Percentiles rank a stretch among this genome's conserved stretches.
These are phyloP conservation scores for Thaleichthys pacificus DNA, from an alignment of 2,797 vertebrate genomes.

Conservation along the genomic window DNA sequence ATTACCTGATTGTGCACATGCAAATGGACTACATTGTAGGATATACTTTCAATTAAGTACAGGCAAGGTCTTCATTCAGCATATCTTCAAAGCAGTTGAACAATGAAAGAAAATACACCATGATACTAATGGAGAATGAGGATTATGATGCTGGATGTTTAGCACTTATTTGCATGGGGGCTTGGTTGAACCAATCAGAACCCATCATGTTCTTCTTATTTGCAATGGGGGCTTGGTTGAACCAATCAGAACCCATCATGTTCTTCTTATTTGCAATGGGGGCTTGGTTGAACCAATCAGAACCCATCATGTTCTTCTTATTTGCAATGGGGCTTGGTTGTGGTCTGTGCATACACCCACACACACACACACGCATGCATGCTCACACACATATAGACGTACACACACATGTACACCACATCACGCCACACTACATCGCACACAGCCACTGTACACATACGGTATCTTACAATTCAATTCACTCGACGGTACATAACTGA, in stretches of 20 bases:
- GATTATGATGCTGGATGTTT: background rate
- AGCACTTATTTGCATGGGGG: background rate
- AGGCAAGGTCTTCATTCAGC: background rate
- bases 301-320: background rate
- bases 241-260: no score
- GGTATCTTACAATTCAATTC: background rate
- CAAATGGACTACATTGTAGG: background rate
- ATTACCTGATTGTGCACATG: background rate
- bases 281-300: background rate
- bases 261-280: background rate
- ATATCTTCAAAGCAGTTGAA: no score
- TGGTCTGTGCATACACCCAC: background rate
- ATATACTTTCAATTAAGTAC: background rate
- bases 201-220: background rate
- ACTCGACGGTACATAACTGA: background rate
- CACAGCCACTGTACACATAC: background rate
- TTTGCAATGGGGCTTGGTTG: background rate
- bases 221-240: background rate
- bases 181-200: background rate
- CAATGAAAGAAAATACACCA: no score
- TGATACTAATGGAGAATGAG: no score
- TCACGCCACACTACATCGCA: background rate
- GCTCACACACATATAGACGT: background rate
- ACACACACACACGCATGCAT: background rate
- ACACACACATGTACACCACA: background rate